Percentiles rank a stretch among this genome's conserved stretches.
Evolutionary conservation across 2,797 vertebrate genomes (phyloP).

Genomic region (Dallia pectoralis): DNA sequence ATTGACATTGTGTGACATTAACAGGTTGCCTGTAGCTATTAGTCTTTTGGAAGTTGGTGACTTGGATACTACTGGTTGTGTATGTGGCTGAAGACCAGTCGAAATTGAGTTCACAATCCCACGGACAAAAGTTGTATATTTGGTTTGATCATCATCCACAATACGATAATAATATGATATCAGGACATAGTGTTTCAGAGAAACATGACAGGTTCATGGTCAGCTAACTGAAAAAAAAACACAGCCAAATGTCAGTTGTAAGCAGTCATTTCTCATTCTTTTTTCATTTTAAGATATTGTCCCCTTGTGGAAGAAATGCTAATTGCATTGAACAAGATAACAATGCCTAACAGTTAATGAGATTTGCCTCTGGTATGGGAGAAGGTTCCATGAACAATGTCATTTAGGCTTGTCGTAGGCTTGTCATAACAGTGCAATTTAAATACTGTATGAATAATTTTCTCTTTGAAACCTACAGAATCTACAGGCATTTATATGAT

Average conservation of each 20-base stretch:
- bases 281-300: neutral
- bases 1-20: neutral
- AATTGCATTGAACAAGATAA: neutral
- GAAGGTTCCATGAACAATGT: neutral
- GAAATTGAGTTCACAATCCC: neutral
- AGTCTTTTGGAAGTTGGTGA: neutral
- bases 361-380: neutral
- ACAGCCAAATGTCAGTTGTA: neutral
- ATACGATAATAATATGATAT: neutral
- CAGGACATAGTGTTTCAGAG: neutral
- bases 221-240: neutral
- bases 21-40: neutral
- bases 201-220: neutral
- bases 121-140: neutral
- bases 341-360: neutral
- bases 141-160: neutral
- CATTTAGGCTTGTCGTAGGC: neutral
- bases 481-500: neutral
- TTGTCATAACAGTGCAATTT: neutral
- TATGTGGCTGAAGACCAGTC: neutral
- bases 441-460: neutral
- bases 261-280: neutral
- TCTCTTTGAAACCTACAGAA: neutral
- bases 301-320: neutral
- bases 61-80: neutral